phyloP scores from a whole-genome alignment of 2,888 invertebrate genomes.

The Plebejus melissa region DNA sequence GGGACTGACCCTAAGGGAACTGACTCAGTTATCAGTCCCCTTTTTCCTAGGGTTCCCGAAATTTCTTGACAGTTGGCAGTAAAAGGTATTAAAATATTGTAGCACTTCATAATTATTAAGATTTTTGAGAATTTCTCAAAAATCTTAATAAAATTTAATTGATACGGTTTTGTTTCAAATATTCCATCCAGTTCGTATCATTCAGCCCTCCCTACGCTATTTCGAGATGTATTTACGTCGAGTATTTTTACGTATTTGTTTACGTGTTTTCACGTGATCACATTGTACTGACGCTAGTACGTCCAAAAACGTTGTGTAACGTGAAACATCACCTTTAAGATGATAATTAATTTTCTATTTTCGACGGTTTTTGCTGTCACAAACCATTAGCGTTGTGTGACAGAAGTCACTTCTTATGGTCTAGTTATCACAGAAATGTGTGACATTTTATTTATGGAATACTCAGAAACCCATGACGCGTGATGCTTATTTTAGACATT shows the following conservation, averaged over 20 bases:
- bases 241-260: slow-evolving; percentile 45
- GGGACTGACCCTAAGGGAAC: too few species aligned
- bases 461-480: neutral
- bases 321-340: slow-evolving; percentile 24
- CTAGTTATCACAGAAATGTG: slow-evolving; percentile 5
- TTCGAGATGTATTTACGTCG: slow-evolving; percentile 36
- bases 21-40: too few species aligned
- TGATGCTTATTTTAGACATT: neutral
- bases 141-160: too few species aligned
- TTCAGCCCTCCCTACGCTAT: slow-evolving; percentile 30
- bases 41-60: neutral
- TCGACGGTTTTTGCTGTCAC: neutral
- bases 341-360: slow-evolving; percentile 7
- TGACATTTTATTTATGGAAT: neutral
- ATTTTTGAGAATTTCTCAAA: neutral
- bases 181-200: slow-evolving; percentile 12
- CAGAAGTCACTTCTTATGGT: neutral
- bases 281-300: slow-evolving; percentile 49
- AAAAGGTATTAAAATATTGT: too few species aligned
- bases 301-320: slow-evolving; percentile 51
- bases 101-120: too few species aligned
- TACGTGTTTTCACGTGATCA: slow-evolving; percentile 63
- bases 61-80: neutral
- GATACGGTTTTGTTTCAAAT: neutral
- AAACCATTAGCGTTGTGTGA: neutral